Evolutionary conservation across 2,113 vertebrate genomes (phyloP), one percentile per base, ranked within the genome.

Genomic region (Xenopus tropicalis): DNA sequence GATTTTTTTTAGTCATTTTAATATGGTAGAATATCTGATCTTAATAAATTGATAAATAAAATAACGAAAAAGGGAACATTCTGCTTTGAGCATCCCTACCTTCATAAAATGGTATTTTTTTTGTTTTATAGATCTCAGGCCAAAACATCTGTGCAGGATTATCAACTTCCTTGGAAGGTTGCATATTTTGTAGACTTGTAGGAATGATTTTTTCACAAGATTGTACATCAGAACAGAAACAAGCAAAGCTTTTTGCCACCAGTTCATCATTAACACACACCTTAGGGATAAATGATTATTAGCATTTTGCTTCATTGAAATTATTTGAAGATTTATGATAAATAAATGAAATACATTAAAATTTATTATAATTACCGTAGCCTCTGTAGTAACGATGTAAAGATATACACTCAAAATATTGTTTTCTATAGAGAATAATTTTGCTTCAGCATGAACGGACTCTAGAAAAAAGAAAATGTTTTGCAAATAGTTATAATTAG

Each of bases 221-320:
- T 54, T 14, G n/a, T n/a, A 54, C 52, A 17, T 9, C 21, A 12
- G 52, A 37, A 20, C 46, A 29, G 52, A 89, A 96, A 75, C n/a
- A 78, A 0, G 95, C 96, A 78, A 94, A 97, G 78, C 86, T 92
- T 84, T 97, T 97, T 37, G 79, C 84, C 43, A 98, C 93, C 51
- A 99, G 85, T 16, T 97, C 95, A 11, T 97, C 95, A 13, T 99
- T 98, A 71, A 94, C 85, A 52, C 95, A 98, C 23, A 97, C 84
- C 96, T 99, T 79, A 0, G 79, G 73, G 77, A 77, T 43, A 68
- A 64, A 42, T 81, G 14, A 79, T 16, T 20, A 77, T 72, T 59
- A 42, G 21, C 24, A 23, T 25, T 56, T 37, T 37, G 29, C 29
- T 8, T 1, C 10, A 7, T 37, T 37, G 10, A 37, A 37, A 37